Conservation (phyloP, 2,797 vertebrate species). For the Chelonia mydas region DNA sequence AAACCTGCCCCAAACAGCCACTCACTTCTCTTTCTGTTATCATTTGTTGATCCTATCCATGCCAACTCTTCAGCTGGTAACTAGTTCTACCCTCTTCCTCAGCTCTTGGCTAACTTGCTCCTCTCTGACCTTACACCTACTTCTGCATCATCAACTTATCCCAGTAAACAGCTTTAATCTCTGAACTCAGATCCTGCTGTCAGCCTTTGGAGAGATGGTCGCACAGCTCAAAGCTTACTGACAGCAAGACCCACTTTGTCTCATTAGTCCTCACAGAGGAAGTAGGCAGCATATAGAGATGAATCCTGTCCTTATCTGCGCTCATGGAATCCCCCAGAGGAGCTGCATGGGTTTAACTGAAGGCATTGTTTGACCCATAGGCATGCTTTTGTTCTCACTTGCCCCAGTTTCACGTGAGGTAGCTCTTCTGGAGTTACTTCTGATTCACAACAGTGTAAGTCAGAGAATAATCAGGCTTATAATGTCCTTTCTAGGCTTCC, state of each 20-base stretch:
- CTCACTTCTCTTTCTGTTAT: not conserved
- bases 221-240: not conserved
- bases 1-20: not conserved
- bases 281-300: not conserved
- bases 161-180: not conserved
- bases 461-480: not conserved
- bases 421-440: not conserved
- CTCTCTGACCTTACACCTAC: not conserved
- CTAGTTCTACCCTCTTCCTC: not conserved
- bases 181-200: not conserved
- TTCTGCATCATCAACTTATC: not conserved
- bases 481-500: not conserved
- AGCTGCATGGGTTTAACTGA: not conserved
- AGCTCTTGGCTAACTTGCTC: not conserved
- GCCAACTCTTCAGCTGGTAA: not conserved
- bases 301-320: not conserved
- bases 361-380: not conserved
- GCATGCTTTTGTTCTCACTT: not conserved
- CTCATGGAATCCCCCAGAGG: not conserved
- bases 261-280: not conserved
- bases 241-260: not conserved
- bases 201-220: not conserved
- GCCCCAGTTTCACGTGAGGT: not conserved
- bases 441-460: not conserved
- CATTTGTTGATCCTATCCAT: rapidly evolving